phyloP scores from a whole-genome alignment of 2,113 vertebrate species.

The Lasiurus borealis region DNA sequence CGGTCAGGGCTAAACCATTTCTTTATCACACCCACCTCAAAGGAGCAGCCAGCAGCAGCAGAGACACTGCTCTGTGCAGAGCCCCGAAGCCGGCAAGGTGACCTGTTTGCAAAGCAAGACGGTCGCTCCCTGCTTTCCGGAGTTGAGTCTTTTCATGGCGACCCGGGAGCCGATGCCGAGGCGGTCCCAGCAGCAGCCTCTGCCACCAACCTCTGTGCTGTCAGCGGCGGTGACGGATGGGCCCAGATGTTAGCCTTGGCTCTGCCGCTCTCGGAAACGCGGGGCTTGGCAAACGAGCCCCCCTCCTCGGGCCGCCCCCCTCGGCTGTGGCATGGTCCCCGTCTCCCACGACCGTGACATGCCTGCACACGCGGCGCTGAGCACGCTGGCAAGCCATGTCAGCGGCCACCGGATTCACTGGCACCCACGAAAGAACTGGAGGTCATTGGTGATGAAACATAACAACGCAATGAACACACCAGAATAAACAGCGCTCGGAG shows the following conservation, averaged over 20 bases:
- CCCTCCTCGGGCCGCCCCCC: neutral
- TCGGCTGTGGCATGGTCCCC: neutral
- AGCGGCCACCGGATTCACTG: neutral
- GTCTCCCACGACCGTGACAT: neutral
- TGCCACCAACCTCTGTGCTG: neutral
- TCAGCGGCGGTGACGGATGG: neutral
- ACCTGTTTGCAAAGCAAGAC: neutral
- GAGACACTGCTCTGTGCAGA: neutral
- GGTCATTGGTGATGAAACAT: slow-evolving; percentile 22
- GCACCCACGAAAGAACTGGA: neutral
- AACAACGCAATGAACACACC: slow-evolving; percentile 35
- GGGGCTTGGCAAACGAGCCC: neutral
- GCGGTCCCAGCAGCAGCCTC: neutral
- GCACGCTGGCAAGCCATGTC: neutral
- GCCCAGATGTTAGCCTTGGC: neutral
- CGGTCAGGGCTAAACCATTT: neutral
- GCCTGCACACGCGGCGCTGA: neutral
- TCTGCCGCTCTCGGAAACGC: neutral
- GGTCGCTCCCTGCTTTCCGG: neutral
- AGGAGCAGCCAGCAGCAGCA: neutral
- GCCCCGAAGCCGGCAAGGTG: neutral
- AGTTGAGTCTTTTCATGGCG: neutral
- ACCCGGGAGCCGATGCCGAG: neutral
- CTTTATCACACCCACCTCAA: neutral
- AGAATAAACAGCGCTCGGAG: neutral